These are phyloP conservation scores for Ptychadena robeensis DNA, from an alignment of 2,797 vertebrate species.

Conservation along the genomic window DNA sequence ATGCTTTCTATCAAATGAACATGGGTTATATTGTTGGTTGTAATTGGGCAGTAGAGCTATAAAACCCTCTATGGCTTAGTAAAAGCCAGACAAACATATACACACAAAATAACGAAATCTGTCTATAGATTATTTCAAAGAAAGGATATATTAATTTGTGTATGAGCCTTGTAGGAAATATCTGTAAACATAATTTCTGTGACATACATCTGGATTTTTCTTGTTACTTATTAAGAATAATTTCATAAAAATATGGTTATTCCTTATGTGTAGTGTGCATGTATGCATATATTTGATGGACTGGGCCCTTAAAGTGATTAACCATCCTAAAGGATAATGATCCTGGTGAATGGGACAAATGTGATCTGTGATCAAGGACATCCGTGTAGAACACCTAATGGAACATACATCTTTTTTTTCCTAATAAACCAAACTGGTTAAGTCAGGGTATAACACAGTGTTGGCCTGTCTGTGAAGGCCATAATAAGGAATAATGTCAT, in stretches of 20 bases:
- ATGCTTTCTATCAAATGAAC: neutral
- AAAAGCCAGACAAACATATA: no score
- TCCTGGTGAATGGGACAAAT: conserved; percentile 51
- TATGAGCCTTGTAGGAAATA: neutral
- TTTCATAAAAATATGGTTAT: conserved; percentile 22
- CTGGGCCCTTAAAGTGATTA: conserved; percentile 57
- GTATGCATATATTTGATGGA: conserved; percentile 47
- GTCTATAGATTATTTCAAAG: no score
- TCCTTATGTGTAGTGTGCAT: conserved; percentile 23
- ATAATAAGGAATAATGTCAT: conserved; percentile 61
- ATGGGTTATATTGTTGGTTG: neutral
- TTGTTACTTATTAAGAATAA: conserved; percentile 39
- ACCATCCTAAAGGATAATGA: conserved; percentile 59
- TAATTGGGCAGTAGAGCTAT: neutral
- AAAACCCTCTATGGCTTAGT: neutral
- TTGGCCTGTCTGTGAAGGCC: conserved; percentile 55
- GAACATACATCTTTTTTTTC: conserved; percentile 58
- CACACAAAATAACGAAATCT: no score
- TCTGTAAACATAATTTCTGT: neutral
- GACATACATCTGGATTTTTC: neutral
- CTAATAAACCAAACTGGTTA: conserved; percentile 59
- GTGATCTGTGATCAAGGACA: conserved; percentile 56
- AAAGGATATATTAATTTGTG: conserved; percentile 18
- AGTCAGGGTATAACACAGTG: conserved; percentile 54
- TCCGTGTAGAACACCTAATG: conserved; percentile 50